A percentile compares a stretch with the other conserved stretches of the same genome.
Conservation (phyloP, 2,113 vertebrate genomes). For the Progne subis region DNA sequence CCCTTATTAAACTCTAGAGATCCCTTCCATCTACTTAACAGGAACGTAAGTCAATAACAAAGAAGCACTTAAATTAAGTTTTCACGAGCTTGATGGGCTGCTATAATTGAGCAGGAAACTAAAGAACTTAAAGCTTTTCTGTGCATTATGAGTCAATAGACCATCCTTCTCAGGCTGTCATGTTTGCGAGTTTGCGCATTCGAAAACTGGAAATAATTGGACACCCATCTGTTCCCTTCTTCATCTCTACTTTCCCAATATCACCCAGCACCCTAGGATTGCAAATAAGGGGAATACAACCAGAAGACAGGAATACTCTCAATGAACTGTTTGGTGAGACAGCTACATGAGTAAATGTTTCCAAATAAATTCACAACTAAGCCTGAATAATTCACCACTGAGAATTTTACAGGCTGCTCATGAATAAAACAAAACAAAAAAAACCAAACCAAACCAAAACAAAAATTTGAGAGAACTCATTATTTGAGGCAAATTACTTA, state of each 20-base stretch:
- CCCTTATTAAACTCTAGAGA: conserved; percentile 10
- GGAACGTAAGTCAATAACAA: conserved; percentile 30
- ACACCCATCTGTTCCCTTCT: not conserved
- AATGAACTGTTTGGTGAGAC: not conserved
- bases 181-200: not conserved
- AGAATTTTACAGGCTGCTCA: not conserved
- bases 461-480: not conserved
- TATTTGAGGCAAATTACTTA: conserved; percentile 15
- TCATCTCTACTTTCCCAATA: not conserved
- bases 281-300: not conserved
- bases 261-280: not conserved
- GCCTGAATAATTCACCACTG: conserved; percentile 26
- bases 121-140: not conserved
- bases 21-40: not conserved
- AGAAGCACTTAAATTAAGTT: conserved; percentile 12
- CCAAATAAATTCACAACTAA: conserved; percentile 22
- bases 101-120: not conserved
- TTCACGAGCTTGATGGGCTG: not conserved
- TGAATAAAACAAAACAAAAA: not conserved
- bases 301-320: not conserved
- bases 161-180: not conserved
- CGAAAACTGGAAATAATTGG: not conserved
- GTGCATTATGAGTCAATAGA: not conserved
- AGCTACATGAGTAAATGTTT: not conserved
- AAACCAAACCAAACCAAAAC: not conserved